Conservation (phyloP, 2,113 vertebrate genomes). For the Podilymbus podiceps region DNA sequence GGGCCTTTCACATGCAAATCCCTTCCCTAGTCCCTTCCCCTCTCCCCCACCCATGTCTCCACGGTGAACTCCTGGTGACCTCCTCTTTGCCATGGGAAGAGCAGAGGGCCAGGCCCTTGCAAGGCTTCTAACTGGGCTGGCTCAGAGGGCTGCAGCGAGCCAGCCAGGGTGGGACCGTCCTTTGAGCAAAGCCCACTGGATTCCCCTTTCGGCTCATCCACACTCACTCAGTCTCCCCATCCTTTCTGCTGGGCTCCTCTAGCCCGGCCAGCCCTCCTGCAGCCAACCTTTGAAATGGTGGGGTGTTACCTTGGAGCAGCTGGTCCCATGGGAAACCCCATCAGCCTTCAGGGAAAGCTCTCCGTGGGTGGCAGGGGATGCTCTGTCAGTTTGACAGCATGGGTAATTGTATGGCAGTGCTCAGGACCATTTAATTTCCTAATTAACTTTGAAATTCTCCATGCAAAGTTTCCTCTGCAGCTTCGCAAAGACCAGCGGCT, state of each 20-base stretch:
- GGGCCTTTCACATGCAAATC: slow-evolving; percentile 65
- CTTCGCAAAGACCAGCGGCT: not conserved
- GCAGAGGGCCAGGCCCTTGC: not conserved
- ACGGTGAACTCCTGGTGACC: slow-evolving; percentile 61
- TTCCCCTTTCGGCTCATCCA: not conserved
- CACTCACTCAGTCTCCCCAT: not conserved
- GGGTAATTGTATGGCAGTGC: not conserved
- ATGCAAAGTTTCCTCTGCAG: not conserved
- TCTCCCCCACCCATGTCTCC: not conserved
- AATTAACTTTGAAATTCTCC: not conserved
- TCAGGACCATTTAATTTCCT: not conserved
- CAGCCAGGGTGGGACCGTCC: not conserved
- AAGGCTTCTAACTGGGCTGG: not conserved
- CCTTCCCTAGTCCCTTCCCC: not conserved
- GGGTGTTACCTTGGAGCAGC: not conserved
- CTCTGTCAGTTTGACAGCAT: not conserved
- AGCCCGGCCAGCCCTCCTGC: not conserved
- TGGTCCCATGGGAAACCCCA: not conserved
- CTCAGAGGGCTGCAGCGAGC: not conserved
- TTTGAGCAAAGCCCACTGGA: not conserved
- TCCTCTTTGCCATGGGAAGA: not conserved
- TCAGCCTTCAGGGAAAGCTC: not conserved
- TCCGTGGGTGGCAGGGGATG: not conserved
- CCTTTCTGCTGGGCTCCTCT: not conserved
- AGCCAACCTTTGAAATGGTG: not conserved